These are phyloP conservation scores for Oryzias melastigma DNA, from an alignment of 2,113 vertebrate genomes.

Conservation along the genomic window DNA sequence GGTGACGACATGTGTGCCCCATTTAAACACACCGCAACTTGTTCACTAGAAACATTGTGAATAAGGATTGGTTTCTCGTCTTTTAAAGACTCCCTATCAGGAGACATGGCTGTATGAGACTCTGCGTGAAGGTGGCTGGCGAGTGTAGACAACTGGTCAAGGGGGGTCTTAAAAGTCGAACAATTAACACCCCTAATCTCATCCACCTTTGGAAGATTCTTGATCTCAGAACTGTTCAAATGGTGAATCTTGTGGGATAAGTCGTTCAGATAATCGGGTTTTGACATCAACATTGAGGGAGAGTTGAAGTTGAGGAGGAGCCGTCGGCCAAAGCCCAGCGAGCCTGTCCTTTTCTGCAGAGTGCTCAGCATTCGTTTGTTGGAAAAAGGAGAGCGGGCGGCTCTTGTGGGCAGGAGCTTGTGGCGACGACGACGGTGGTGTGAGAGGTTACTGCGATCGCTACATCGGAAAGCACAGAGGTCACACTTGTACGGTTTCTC, in stretches of 20 bases:
- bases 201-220: conserved; percentile 62
- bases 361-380: conserved; percentile 91
- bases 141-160: conserved; percentile 92
- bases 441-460: conserved; percentile 96
- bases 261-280: conserved; percentile 87
- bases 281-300: conserved; percentile 85
- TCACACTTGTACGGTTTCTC: conserved; percentile 99
- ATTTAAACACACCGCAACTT: conserved; percentile 73
- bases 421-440: conserved; percentile 96
- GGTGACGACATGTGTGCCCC: conserved; percentile 80
- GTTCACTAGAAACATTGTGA: conserved; percentile 80
- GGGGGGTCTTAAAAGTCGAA: conserved; percentile 86
- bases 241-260: conserved; percentile 84
- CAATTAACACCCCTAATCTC: conserved; percentile 76
- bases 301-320: conserved; percentile 88
- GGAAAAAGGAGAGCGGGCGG: conserved; percentile 82
- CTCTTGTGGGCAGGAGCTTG: conserved; percentile 92
- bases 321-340: conserved; percentile 86
- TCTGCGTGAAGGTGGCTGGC: conserved; percentile 89
- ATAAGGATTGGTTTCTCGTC: conserved; percentile 95
- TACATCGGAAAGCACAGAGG: conserved; percentile 95
- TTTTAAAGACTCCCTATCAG: conserved; percentile 81
- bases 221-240: conserved; percentile 79
- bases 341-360: conserved; percentile 90
- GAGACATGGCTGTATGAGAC: conserved; percentile 77